Evolutionary conservation across 2,888 invertebrate genomes (phyloP), one percentile per base, ranked within the genome.

Genomic region (Anarsia innoxiella): DNA sequence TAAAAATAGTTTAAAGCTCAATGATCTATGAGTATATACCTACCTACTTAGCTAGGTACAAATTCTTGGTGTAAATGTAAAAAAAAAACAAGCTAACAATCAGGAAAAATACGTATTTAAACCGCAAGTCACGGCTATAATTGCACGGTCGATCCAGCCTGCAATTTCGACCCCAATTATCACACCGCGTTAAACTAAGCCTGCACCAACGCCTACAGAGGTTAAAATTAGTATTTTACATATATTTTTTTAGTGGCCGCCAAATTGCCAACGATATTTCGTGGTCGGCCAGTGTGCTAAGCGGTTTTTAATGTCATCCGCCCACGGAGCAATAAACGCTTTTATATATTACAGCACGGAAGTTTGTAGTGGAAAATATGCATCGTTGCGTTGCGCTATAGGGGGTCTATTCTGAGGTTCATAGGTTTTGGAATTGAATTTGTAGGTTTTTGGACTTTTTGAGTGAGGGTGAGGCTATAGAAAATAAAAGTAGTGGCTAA

Each of bases 241-340:
- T 12, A 35, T n/a, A n/a, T 31, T 63, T 64, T 61, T 57, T 44
- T 42, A 46, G 50, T 44, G 47, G 56, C 44, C 39, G 53, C 53
- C 45, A 49, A 62, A 60, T 59, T 51, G 57, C 53, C 40, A 46
- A 53, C 59, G 44, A 59, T 63, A 62, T 61, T 61, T 67, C 47
- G 58, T 51, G 49, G 52, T 49, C 41, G 52, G 46, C 41, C 49
- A 44, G 51, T 34, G 31, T 46, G 59, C 75, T 77, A 76, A 78
- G 73, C 75, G 66, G 59, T 78, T 78, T 77, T 76, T 77, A 77
- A 77, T 77, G 74, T 70, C 69, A 66, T 67, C 65, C 67, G 59
- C 46, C 49, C 48, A 49, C 54, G 44, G 48, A 51, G 66, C 59
- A 63, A 70, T 69, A 69, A 68, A 64, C 57, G 56, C 49, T 49